These are phyloP conservation scores for Eurosta solidaginis DNA, from an alignment of 1,140 invertebrate species.

Conservation along the genomic window DNA sequence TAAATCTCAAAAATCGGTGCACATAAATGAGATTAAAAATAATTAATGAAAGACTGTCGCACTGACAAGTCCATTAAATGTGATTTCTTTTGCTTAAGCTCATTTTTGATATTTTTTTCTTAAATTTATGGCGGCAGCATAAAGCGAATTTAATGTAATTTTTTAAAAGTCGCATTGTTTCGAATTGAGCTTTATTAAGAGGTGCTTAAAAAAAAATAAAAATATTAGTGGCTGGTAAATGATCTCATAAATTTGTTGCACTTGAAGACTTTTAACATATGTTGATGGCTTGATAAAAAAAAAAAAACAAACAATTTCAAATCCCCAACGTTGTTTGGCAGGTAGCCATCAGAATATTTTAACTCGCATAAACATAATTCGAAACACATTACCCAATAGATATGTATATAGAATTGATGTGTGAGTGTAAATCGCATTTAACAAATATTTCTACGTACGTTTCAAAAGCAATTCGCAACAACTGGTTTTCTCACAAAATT, in stretches of 20 bases:
- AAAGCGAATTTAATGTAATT: background rate
- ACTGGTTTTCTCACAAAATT: slow-evolving; percentile 8
- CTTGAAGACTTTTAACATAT: background rate
- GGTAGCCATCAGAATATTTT: background rate
- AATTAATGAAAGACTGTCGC: slow-evolving; percentile 18
- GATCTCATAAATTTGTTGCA: background rate
- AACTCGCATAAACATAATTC: too few relatives aligned
- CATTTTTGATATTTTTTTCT: background rate
- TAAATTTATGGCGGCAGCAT: background rate
- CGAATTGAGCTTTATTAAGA: slow-evolving; percentile 4
- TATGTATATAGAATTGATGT: too few relatives aligned
- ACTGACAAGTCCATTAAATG: slow-evolving; percentile 31
- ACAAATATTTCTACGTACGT: background rate
- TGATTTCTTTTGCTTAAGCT: background rate
- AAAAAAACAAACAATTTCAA: background rate
- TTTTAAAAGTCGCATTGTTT: background rate
- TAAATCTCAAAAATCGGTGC: background rate
- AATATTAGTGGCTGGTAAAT: background rate
- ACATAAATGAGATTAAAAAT: slow-evolving; percentile 30
- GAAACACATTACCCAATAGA: background rate
- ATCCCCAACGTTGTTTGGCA: background rate
- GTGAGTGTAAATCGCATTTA: background rate
- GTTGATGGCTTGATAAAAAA: background rate
- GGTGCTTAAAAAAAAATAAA: background rate
- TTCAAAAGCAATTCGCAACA: background rate